These are phyloP conservation scores for Callaeas wilsoni DNA, from an alignment of 2,113 vertebrate species.

Conservation along the genomic window DNA sequence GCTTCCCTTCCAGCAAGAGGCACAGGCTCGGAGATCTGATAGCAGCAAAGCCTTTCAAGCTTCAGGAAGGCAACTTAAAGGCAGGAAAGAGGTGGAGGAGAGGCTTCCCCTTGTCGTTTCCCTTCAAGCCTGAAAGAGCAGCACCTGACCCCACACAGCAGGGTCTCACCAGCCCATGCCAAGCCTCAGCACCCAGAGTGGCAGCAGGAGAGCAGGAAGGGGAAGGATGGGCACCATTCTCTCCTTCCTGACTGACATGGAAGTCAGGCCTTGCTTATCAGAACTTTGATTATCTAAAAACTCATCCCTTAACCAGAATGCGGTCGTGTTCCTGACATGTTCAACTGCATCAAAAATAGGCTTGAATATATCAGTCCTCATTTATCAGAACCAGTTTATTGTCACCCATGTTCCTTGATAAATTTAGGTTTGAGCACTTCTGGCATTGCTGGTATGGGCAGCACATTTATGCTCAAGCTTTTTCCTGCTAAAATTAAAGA, in stretches of 20 bases:
- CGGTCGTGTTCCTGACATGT: not conserved
- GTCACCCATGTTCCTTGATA: not conserved
- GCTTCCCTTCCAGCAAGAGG: not conserved
- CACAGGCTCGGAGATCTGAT: rapidly evolving
- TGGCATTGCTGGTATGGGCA: not conserved
- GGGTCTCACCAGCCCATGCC: not conserved
- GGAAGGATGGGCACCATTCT: not conserved
- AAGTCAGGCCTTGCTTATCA: not conserved
- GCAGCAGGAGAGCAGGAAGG: not conserved
- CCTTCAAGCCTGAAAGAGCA: not conserved
- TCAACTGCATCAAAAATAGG: not conserved
- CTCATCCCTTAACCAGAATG: not conserved
- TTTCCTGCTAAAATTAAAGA: not conserved
- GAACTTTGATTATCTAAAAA: not conserved
- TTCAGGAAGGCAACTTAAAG: not conserved
- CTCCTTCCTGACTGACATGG: rapidly evolving
- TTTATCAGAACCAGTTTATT: not conserved
- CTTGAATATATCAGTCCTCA: not conserved
- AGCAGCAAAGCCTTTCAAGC: not conserved
- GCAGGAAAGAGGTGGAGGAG: not conserved
- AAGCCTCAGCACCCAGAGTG: not conserved
- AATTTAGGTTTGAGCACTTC: not conserved
- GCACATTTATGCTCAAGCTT: not conserved
- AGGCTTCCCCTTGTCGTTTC: not conserved
- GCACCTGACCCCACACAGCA: rapidly evolving